Conservation (phyloP, 2,113 vertebrate genomes). For the Turnix velox region DNA sequence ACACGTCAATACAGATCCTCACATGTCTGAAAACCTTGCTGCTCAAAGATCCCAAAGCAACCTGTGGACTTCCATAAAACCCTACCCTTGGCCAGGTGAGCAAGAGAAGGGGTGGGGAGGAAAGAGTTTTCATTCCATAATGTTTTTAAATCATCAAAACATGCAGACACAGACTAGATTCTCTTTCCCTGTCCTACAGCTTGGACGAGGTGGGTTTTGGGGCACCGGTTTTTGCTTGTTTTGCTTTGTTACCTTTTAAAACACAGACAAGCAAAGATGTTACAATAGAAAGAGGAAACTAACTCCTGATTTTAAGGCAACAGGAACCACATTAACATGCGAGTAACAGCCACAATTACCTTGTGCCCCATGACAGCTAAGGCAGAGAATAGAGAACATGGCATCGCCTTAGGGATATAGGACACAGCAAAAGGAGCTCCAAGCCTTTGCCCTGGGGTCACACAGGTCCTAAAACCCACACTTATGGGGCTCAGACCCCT, state of each 20-base stretch:
- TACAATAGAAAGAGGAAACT: neutral
- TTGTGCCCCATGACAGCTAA: neutral
- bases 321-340: neutral
- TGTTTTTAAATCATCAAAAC: neutral
- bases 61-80: neutral
- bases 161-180: neutral
- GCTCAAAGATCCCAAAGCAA: neutral
- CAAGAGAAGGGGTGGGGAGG: neutral
- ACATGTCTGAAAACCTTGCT: neutral
- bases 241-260: neutral
- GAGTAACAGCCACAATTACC: neutral
- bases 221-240: neutral
- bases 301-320: neutral
- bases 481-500: too few species aligned
- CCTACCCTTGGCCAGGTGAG: neutral
- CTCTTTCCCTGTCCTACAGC: neutral
- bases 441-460: neutral
- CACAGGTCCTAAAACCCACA: neutral
- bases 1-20: neutral
- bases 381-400: neutral
- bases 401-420: neutral
- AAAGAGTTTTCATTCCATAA: neutral
- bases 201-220: neutral
- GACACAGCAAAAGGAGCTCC: neutral
- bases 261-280: neutral